Conservation (phyloP, 53 echinoderm and acorn worm genomes). For the Temnopleurus reevesii region DNA sequence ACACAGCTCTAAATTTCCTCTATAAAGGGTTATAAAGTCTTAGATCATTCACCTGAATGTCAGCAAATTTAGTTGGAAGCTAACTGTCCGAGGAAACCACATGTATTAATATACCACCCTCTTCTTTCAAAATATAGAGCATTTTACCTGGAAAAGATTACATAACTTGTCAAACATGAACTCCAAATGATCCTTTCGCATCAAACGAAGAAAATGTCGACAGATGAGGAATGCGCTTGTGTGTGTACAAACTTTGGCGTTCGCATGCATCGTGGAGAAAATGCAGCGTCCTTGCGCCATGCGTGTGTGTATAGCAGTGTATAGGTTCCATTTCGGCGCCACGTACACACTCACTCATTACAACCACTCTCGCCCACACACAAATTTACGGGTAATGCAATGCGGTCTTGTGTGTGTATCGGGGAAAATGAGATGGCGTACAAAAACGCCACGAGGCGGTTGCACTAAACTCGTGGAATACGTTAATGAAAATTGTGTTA, state of each 20-base stretch:
- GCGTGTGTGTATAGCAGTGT: background rate
- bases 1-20: too few relatives aligned
- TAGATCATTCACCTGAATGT: too few relatives aligned
- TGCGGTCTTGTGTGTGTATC: slow-evolving; percentile 4
- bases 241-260: background rate
- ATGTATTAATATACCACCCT: too few relatives aligned
- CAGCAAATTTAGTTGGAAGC: too few relatives aligned
- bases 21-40: too few relatives aligned
- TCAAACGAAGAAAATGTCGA: background rate
- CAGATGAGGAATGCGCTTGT: background rate
- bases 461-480: background rate
- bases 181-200: background rate
- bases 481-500: slow-evolving; percentile 1
- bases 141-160: too few relatives aligned
- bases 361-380: background rate
- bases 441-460: background rate
- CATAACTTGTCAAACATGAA: too few relatives aligned
- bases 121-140: too few relatives aligned
- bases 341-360: background rate
- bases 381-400: background rate
- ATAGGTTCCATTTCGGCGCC: background rate
- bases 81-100: too few relatives aligned
- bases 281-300: background rate
- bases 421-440: background rate
- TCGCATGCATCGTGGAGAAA: background rate